Base-by-base conservation (phyloP, 2,797 vertebrate genomes). In the Poeciliopsis turneri region DNA sequence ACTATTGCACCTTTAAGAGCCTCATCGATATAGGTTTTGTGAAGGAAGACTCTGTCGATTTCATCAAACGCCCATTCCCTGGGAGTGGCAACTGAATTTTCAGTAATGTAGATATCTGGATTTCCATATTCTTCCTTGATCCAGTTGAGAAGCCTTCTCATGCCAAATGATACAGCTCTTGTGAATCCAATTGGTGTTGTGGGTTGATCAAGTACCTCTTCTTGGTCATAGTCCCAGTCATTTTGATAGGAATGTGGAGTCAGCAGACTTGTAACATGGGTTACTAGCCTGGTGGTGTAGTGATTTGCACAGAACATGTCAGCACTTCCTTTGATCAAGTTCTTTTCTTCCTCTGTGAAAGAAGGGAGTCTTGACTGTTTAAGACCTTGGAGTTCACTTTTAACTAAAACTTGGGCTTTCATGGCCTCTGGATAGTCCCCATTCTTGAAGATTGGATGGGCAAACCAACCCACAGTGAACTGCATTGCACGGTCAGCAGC, bases 381-480 rank as follows among this genome's bases (percentile, higher is more conserved):
- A 69, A 97, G 90, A 72, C 89, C 86, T 87, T 99, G 98, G 3
- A 99, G 92, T 72, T 99, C 97, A 59, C 97, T 99, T 92, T 98
- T 97, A 89, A 97, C 98, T 13, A 96, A 96, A 45, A 99, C 96
- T 80, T 96, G 97, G 96, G 96, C 98, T 90, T 99, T 99, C 97
- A 99, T 97, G 74, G 85, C 96, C 1, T 98, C 96, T 0, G 98
- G 98, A 84, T 99, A 99, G 92, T 99, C 98, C 1, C 98, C 98
- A 0, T 97, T 98, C 92, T 97, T 98, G 89, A 98, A 99, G 86
- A 99, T 94, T 0, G 98, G 98, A 77, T 99, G 98, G n/a, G 97
- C 96, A 79, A 99, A 98, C 98, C 98, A 99, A 5, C 98, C 98
- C 53, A 97, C 82, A 9, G 91, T 84, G 88, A 99, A 98, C 90